Evolutionary conservation across 2,888 invertebrate species (phyloP), one percentile per base, ranked within the genome.

Genomic region (Mycalesis mineus): DNA sequence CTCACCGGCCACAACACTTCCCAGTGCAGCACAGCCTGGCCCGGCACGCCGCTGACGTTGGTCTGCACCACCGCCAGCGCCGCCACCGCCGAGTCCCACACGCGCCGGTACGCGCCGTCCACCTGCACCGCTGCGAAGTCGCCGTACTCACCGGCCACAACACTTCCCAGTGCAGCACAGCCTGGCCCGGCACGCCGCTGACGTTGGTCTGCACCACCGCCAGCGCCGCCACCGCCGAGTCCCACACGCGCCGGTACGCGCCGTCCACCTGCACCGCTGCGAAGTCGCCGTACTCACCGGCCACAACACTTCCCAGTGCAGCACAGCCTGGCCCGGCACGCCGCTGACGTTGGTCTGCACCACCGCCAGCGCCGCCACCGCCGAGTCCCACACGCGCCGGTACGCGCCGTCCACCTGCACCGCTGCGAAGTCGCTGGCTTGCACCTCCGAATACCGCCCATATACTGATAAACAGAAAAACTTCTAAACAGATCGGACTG

Each of bases 261-360:
- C 93, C 91, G 75, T 97, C 91, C 0, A 96, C 96, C 0, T 91
- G 86, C 1, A 97, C 93, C 69, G 97, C 96, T 51, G 92, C 87
- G 78, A 96, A 96, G 77, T 96, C 96, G 54, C 92, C 2, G 22
- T 22, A 88, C 92, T 88, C 78, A 95, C 95, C 65, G 97, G 97
- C 96, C 96, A 97, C 57, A 93, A 85, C 87, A 96, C 95, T 84
- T 96, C 96, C 97, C 97, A 97, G 70, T 97, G 96, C 57, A 97
- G 85, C 39, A 97, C 88, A 61, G 95, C 94, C 69, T 94, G 94
- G 65, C 94, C 92, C 0, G 84, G 76, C 0, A 88, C 71, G 0
- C 90, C 88, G 51, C 80, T 71, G 0, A 92, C 91, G 74, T 93
- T 92, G 5, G 91, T 82, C 65, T 96, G 95, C 7, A 96, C 91